Evolutionary conservation across 2,797 vertebrate species (phyloP).

Genomic region (Alfaro cultratus): DNA sequence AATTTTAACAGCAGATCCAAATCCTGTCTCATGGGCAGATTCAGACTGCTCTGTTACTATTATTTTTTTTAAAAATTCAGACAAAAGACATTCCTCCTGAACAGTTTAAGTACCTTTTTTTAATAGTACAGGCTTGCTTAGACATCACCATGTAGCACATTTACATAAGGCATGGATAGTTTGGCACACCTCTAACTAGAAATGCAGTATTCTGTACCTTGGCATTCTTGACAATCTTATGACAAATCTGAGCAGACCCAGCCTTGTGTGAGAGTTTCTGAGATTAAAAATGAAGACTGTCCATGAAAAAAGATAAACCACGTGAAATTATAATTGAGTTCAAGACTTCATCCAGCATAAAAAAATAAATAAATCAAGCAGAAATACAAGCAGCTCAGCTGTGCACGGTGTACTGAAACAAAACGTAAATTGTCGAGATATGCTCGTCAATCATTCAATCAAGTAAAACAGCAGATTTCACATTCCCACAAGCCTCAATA

Average conservation of each 20-base stretch:
- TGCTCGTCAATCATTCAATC: slow-evolving; percentile 23
- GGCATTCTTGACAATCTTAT: background rate
- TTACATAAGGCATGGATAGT: slow-evolving; percentile 4
- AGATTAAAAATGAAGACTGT: background rate
- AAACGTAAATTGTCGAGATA: slow-evolving; percentile 20
- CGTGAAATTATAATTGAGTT: background rate
- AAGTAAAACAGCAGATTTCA: slow-evolving; percentile 38
- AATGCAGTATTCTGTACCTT: background rate
- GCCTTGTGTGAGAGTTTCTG: background rate
- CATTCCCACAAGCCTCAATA: slow-evolving; percentile 9
- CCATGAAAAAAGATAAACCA: background rate
- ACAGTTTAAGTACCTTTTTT: background rate
- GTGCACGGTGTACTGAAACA: slow-evolving; percentile 41
- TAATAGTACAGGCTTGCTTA: slow-evolving; percentile 6
- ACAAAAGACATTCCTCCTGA: background rate
- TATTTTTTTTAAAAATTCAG: background rate
- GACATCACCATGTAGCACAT: background rate
- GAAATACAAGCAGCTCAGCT: background rate
- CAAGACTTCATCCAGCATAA: background rate
- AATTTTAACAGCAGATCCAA: background rate
- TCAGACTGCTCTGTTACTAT: background rate
- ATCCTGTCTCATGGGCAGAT: background rate
- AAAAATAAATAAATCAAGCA: background rate
- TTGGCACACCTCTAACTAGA: slow-evolving; percentile 1
- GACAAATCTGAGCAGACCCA: background rate